phyloP scores from a whole-genome alignment of 1,140 invertebrate species.

The Vanessa atalanta region DNA sequence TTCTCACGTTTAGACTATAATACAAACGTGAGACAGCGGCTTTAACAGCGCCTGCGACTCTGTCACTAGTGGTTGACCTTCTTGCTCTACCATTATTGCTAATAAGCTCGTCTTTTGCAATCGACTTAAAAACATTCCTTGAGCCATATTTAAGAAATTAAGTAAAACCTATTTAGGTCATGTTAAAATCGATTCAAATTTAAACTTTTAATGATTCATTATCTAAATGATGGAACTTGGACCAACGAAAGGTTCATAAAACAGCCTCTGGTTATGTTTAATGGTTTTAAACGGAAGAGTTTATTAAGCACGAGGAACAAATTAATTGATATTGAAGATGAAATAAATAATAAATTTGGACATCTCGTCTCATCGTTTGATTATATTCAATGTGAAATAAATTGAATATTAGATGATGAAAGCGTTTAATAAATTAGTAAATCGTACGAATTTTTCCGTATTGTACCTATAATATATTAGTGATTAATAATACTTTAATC shows the following conservation, averaged over 20 bases:
- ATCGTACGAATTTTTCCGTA: no score
- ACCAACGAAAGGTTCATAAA: neutral
- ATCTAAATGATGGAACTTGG: neutral
- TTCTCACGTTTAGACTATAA: conserved; percentile 26
- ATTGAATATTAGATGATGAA: no score
- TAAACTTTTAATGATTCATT: neutral
- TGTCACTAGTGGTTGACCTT: conserved; percentile 68
- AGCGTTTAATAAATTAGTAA: no score
- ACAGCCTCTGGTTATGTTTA: neutral
- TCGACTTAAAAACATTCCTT: conserved; percentile 56
- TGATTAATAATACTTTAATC: neutral
- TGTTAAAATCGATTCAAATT: neutral
- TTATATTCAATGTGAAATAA: no score
- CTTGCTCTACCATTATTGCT: conserved; percentile 71
- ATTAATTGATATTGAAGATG: no score
- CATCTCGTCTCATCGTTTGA: no score
- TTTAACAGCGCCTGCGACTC: conserved; percentile 42
- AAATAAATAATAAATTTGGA: no score
- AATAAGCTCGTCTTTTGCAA: conserved; percentile 71
- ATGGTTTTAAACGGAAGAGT: neutral
- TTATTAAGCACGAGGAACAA: neutral
- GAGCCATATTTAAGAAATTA: conserved; percentile 47
- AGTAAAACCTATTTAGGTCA: conserved; percentile 16
- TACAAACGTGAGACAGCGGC: conserved; percentile 42
- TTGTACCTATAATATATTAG: no score